Base-by-base conservation (phyloP, 1,140 invertebrate genomes). In the Eueides isabella region DNA sequence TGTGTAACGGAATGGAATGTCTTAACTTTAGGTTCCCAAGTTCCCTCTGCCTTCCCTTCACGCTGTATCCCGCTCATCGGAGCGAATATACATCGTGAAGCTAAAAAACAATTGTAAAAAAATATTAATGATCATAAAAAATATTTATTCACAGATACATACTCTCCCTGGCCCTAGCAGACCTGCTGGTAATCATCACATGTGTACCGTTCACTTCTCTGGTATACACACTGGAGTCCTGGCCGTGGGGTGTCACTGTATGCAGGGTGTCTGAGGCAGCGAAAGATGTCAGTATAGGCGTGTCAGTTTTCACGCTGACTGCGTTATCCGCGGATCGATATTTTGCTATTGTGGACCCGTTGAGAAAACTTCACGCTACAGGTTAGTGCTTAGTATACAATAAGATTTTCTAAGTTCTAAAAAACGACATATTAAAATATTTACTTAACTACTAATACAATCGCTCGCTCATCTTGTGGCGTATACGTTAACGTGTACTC, bases 231-330 rank as follows among this genome's bases (percentile, higher is more conserved):
- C 92, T 98, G 72, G 96, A 97, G 66, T 96, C 96, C 3, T 99
- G 98, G 97, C 97, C 97, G 2, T 99, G 97, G 94, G 98, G 98
- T 7, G 92, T 94, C 31, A 90, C 95, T 1, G 95, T 98, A 31
- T 99, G 98, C 88, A 97, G 97, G 84, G 91, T 98, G n/a, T 97
- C 96, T 2, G 97, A 98, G 90, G 97, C 96, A 72, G 95, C 97
- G n/a, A 98, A 98, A 86, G 97, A 98, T 83, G 94, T 98, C 72
- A 98, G 97, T n/a, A 97, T 98, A 62, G 98, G 98, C 0, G 98
- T 99, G 0, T 98, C 98, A 0, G 97, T 99, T 5, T 98, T 99
- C 87, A 99, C 98, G 0, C 92, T 99, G 61, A 98, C 97, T 0
- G 98, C 97, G 0, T 93, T 99, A 0, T 98, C 97, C 38, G 97